Conservation (phyloP, 2,797 vertebrate species). For the Tauraco hartlaubi region DNA sequence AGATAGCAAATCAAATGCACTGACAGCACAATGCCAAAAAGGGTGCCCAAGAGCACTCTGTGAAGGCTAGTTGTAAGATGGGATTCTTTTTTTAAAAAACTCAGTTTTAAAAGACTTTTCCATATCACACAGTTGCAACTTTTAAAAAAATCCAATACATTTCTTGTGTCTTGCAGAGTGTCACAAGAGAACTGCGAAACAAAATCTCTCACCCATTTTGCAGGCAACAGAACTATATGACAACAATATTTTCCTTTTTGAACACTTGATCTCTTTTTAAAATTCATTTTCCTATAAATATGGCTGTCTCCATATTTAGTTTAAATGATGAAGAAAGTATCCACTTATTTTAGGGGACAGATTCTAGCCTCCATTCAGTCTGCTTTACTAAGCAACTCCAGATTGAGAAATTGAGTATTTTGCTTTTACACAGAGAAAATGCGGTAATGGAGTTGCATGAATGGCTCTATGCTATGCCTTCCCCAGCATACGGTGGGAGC, state of each 20-base stretch:
- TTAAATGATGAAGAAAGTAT: background rate
- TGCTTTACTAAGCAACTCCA: background rate
- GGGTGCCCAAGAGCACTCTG: conserved; percentile 67
- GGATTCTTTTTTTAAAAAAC: background rate
- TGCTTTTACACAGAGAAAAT: background rate
- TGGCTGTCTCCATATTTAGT: background rate
- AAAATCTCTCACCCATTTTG: background rate
- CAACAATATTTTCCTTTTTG: background rate
- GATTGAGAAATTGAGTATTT: background rate
- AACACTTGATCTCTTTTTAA: background rate
- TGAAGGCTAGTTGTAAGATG: conserved; percentile 28
- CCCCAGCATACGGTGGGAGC: background rate
- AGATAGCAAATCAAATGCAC: conserved; percentile 79
- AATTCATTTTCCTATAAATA: background rate
- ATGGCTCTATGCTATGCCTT: background rate
- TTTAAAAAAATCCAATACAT: background rate
- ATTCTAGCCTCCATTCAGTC: background rate
- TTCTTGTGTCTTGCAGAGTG: background rate
- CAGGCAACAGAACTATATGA: background rate
- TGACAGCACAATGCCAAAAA: conserved; percentile 74
- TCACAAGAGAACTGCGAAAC: background rate
- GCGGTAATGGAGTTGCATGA: background rate
- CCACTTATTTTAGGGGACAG: background rate
- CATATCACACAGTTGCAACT: background rate
- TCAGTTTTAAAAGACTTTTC: background rate